A percentile compares a stretch with the other conserved stretches of the same genome.
Conservation (phyloP, 1,140 invertebrate species). For the Temnothorax nylanderi region DNA sequence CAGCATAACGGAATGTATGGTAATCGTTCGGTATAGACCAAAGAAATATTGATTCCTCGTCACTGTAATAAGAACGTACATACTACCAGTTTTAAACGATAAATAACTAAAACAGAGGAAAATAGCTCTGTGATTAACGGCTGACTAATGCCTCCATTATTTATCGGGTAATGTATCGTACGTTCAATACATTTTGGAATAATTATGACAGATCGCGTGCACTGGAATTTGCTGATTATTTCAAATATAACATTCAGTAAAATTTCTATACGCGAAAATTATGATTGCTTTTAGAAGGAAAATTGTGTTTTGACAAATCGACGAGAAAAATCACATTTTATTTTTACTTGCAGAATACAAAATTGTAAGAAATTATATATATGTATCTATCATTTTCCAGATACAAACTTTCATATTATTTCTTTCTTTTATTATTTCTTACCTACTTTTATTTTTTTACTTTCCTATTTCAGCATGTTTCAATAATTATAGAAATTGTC, state of each 20-base stretch:
- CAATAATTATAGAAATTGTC: not conserved
- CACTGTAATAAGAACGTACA: conserved; percentile 46
- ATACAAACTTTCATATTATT: not conserved
- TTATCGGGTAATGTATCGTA: conserved; percentile 31
- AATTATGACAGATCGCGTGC: conserved; percentile 12
- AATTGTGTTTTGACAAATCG: not conserved
- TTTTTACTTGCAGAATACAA: not conserved
- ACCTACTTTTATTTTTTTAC: no score
- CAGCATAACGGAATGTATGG: conserved; percentile 35
- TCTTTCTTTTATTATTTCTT: not conserved
- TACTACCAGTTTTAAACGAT: conserved; percentile 39
- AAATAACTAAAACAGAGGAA: conserved; percentile 32
- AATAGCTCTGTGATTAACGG: conserved; percentile 36
- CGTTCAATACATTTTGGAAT: not conserved
- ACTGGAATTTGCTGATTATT: not conserved
- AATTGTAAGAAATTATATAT: not conserved
- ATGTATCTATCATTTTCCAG: not conserved
- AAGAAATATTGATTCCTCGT: conserved; percentile 56
- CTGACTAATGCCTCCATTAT: conserved; percentile 33
- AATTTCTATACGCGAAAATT: not conserved
- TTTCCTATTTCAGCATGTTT: not conserved
- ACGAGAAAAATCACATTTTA: not conserved
- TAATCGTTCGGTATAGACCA: conserved; percentile 35
- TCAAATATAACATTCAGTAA: not conserved
- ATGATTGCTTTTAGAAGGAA: not conserved